Conservation (phyloP, 2,888 invertebrate species). For the Cryptophagus acutangulus region DNA sequence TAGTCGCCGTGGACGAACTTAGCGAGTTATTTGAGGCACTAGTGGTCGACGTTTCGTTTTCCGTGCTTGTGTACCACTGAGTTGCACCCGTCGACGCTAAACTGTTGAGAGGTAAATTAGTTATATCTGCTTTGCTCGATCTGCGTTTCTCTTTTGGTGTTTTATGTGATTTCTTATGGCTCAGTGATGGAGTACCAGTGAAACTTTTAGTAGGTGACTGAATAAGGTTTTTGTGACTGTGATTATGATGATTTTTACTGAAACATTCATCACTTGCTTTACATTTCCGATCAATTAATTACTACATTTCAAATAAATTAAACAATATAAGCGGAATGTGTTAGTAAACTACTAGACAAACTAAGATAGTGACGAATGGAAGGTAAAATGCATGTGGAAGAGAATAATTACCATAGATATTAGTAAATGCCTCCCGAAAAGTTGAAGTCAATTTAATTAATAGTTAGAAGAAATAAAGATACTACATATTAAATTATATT, state of each 20-base stretch:
- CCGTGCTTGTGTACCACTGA: slow-evolving; percentile 56
- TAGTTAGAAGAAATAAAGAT: too few relatives aligned
- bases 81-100: slow-evolving; percentile 43
- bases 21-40: slow-evolving; percentile 38
- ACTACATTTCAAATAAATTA: too few relatives aligned
- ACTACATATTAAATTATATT: slow-evolving; percentile 7
- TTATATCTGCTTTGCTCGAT: slow-evolving; percentile 43
- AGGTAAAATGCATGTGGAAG: slow-evolving; percentile 1
- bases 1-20: slow-evolving; percentile 23
- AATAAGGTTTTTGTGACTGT: slow-evolving; percentile 33
- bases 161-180: slow-evolving; percentile 41
- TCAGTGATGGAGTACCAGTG: slow-evolving; percentile 37
- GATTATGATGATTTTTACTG: slow-evolving; percentile 37
- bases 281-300: too few relatives aligned
- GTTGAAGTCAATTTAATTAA: slow-evolving; percentile 5
- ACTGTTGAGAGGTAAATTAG: slow-evolving; percentile 27
- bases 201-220: slow-evolving; percentile 43
- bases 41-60: slow-evolving; percentile 32
- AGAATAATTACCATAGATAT: slow-evolving; percentile 1
- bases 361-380: neutral
- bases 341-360: neutral
- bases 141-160: slow-evolving; percentile 45
- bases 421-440: neutral
- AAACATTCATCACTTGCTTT: slow-evolving; percentile 23
- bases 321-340: too few relatives aligned